These are phyloP conservation scores for Forbesichthys agassizii DNA, from an alignment of 2,113 vertebrate genomes.

Conservation along the genomic window DNA sequence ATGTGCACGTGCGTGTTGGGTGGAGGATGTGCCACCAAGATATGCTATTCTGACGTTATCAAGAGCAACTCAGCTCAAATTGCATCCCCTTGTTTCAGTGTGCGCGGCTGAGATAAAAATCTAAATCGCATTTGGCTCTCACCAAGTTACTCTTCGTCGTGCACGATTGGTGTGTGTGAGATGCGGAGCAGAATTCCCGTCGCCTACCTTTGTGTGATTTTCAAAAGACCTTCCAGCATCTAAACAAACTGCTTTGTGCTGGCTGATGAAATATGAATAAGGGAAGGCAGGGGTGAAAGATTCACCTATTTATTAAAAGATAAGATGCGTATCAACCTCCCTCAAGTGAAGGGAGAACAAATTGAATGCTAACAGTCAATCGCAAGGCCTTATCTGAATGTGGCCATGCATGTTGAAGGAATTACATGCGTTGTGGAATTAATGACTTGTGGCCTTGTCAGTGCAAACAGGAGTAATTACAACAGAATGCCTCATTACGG, in stretches of 20 bases:
- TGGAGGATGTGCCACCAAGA: background rate
- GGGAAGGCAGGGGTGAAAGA: background rate
- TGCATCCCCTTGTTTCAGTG: slow-evolving; percentile 39
- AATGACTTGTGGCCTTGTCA: no score
- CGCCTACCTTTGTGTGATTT: background rate
- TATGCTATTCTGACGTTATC: slow-evolving; percentile 53
- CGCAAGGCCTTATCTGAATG: background rate
- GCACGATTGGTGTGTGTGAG: slow-evolving; percentile 17
- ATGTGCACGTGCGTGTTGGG: slow-evolving; percentile 9
- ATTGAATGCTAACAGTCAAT: background rate
- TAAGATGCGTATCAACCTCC: background rate
- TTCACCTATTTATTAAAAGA: background rate
- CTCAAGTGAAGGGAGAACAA: background rate
- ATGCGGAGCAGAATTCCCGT: background rate
- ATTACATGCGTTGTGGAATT: no score
- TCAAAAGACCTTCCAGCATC: background rate
- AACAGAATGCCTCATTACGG: no score
- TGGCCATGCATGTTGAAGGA: no score
- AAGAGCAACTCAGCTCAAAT: slow-evolving; percentile 40
- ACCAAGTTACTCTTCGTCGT: slow-evolving; percentile 14
- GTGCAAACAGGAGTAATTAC: no score
- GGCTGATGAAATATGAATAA: slow-evolving; percentile 16
- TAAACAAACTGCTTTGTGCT: slow-evolving; percentile 12
- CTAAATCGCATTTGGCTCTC: slow-evolving; percentile 19
- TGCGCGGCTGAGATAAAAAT: slow-evolving; percentile 27